Evolutionary conservation across 2,113 vertebrate genomes (phyloP).

Genomic region (Sorex fumeus): DNA sequence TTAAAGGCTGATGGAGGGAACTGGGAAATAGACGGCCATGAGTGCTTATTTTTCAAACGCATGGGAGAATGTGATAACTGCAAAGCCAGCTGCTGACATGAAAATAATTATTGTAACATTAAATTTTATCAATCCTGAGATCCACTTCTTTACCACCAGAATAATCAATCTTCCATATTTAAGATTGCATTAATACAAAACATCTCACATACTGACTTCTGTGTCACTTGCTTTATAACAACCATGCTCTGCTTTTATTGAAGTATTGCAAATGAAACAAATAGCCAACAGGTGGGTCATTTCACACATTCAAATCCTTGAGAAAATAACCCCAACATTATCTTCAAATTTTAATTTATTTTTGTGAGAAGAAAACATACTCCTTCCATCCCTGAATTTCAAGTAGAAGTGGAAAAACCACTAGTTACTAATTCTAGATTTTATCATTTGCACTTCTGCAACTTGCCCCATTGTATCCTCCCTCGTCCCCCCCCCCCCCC

Average conservation of each 20-base stretch:
- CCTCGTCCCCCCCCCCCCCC: background rate
- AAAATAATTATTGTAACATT: constrained; percentile 61
- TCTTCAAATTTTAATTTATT: constrained; percentile 13
- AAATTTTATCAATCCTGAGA: constrained; percentile 57
- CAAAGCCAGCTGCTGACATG: constrained; percentile 61
- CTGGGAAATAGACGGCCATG: background rate
- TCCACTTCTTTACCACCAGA: constrained; percentile 53
- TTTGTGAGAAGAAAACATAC: constrained; percentile 16
- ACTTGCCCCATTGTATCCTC: too few relatives aligned
- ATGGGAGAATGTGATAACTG: constrained; percentile 1
- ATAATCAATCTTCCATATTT: constrained; percentile 34
- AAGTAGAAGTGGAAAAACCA: constrained; percentile 45
- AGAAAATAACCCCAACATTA: background rate
- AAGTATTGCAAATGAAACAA: background rate
- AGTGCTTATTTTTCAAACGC: constrained; percentile 28
- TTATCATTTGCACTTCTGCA: background rate
- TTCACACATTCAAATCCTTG: background rate
- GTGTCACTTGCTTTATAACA: constrained; percentile 19
- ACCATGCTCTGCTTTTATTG: background rate
- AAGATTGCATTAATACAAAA: constrained; percentile 10
- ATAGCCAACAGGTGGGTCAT: background rate
- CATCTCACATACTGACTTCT: background rate
- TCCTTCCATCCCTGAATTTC: background rate
- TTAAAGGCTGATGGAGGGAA: background rate
- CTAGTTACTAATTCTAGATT: background rate